These are phyloP conservation scores for Willowsia nigromaculata DNA, from an alignment of 2,888 invertebrate species.

Conservation along the genomic window DNA sequence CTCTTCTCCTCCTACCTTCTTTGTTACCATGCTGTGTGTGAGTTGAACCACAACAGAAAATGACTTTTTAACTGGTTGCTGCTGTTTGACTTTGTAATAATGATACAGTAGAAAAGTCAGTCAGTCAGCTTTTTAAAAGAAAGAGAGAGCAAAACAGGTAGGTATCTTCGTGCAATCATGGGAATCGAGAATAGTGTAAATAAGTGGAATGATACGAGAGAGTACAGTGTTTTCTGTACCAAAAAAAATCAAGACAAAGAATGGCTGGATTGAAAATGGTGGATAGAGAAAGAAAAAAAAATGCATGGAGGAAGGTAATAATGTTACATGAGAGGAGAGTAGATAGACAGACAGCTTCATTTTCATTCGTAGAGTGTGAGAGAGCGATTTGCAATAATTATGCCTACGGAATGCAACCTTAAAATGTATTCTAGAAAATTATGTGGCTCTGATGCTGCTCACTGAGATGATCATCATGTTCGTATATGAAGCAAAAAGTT, in stretches of 20 bases:
- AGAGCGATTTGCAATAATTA: constrained; percentile 65
- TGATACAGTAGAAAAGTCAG: constrained; percentile 31
- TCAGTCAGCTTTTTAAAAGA: constrained; percentile 21
- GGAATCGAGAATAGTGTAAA: constrained; percentile 7
- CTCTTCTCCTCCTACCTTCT: constrained; percentile 57
- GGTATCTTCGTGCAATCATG: neutral
- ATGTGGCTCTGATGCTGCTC: neutral
- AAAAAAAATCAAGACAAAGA: constrained; percentile 30
- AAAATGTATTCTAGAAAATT: constrained; percentile 16
- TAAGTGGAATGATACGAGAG: constrained; percentile 7
- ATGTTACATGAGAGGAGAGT: neutral
- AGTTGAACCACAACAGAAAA: neutral
- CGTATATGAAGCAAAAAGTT: neutral
- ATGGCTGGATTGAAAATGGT: constrained; percentile 21
- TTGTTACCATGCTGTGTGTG: constrained; percentile 63
- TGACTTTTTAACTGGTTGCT: neutral
- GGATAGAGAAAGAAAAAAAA: neutral
- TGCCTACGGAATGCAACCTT: constrained; percentile 61
- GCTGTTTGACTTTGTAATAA: constrained; percentile 21
- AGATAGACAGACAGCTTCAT: constrained; percentile 22
- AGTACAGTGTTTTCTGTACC: neutral
- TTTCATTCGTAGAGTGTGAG: constrained; percentile 24
- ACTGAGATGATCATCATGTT: constrained; percentile 25
- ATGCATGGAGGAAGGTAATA: constrained; percentile 35
- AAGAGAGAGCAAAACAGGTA: constrained; percentile 7